These are phyloP conservation scores for Acleris holmiana DNA, from an alignment of 2,888 invertebrate species.

Conservation along the genomic window DNA sequence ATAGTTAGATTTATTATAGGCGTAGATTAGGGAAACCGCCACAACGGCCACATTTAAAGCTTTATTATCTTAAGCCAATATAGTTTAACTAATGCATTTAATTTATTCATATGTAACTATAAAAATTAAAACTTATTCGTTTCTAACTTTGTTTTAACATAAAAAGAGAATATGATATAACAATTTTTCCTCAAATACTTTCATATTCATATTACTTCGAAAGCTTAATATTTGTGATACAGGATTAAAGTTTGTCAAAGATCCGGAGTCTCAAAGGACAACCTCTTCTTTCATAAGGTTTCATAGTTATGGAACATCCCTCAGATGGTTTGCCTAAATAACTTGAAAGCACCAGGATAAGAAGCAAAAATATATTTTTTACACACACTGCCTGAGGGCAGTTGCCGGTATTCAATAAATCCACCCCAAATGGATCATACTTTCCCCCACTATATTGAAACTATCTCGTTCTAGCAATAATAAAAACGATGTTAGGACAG, in stretches of 20 bases:
- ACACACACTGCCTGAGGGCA: constrained; percentile 38
- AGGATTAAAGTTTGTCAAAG: constrained; percentile 5
- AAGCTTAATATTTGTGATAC: too few species aligned
- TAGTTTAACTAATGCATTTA: too few species aligned
- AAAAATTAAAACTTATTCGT: too few species aligned
- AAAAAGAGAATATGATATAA: too few species aligned
- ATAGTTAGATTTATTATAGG: constrained; percentile 46
- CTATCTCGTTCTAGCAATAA: constrained; percentile 61
- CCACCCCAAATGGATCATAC: constrained; percentile 59
- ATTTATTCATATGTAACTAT: too few species aligned
- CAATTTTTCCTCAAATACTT: too few species aligned
- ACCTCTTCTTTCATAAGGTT: constrained; percentile 13
- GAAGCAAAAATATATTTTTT: constrained; percentile 38
- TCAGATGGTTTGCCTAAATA: constrained; percentile 32
- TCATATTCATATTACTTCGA: too few species aligned
- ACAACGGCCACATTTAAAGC: background rate
- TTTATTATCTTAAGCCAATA: too few species aligned
- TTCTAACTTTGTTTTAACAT: too few species aligned
- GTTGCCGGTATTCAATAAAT: constrained; percentile 62
- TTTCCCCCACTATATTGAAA: constrained; percentile 59
- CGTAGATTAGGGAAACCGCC: constrained; percentile 45
- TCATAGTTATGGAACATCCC: constrained; percentile 12
- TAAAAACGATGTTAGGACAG: constrained; percentile 61
- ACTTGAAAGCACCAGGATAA: constrained; percentile 27
- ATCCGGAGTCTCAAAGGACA: constrained; percentile 4